Evolutionary conservation across 53 echinoderm and acorn worm genomes (phyloP).

Genomic region (Arbacia lixula): DNA sequence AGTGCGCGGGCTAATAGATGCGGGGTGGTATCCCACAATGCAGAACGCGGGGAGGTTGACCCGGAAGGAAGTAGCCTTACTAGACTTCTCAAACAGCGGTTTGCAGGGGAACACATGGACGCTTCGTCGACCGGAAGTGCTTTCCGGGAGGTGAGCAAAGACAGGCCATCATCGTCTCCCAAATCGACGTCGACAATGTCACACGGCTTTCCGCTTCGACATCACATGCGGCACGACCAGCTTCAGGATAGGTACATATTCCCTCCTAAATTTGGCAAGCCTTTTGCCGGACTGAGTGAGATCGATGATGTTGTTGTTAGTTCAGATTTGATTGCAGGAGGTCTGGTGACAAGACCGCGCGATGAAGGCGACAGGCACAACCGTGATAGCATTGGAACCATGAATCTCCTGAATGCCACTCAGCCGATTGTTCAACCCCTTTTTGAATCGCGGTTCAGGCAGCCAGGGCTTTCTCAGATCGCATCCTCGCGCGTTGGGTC

Average conservation of each 20-base stretch:
- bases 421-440: conserved; percentile 31
- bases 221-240: conserved; percentile 18
- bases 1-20: too few species aligned
- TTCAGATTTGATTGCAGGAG: neutral
- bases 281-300: conserved; percentile 50
- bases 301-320: neutral
- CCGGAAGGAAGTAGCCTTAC: conserved; percentile 13
- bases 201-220: neutral
- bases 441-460: neutral
- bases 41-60: neutral
- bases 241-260: neutral
- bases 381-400: neutral
- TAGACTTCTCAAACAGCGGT: conserved; percentile 21
- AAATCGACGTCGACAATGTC: neutral
- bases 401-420: neutral
- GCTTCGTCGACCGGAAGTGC: conserved; percentile 2
- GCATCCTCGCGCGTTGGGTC: neutral
- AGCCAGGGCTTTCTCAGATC: conserved; percentile 9
- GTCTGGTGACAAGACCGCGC: neutral
- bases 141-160: conserved; percentile 32
- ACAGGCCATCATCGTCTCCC: neutral
- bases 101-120: neutral
- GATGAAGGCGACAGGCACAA: neutral
- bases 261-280: conserved; percentile 27
- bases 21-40: neutral